Evolutionary conservation across 2,113 vertebrate genomes (phyloP).

Genomic region (Ailuropoda melanoleuca): DNA sequence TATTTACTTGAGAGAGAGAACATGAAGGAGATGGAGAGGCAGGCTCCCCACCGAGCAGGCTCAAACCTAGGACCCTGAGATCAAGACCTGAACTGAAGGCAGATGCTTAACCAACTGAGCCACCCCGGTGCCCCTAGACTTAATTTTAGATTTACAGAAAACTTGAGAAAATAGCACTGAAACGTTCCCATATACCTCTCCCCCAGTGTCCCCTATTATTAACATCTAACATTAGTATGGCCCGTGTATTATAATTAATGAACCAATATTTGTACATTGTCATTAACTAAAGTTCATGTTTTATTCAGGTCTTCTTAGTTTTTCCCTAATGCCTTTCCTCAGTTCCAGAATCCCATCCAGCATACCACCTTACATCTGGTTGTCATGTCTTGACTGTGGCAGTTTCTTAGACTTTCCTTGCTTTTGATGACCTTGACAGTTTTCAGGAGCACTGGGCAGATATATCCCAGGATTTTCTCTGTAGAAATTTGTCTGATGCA

Average conservation of each 20-base stretch:
- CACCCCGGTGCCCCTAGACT: not conserved
- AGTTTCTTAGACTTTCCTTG: not conserved
- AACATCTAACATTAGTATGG: not conserved
- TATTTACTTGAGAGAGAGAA: not conserved
- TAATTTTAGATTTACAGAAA: conserved; percentile 37
- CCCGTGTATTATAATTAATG: not conserved
- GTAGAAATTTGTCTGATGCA: not conserved
- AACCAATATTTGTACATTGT: not conserved
- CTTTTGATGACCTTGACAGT: not conserved
- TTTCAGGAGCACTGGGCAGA: not conserved
- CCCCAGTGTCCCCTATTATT: not conserved
- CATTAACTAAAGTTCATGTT: not conserved
- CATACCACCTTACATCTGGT: not conserved
- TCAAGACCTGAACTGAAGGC: not conserved
- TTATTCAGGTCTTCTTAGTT: not conserved
- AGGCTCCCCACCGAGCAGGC: not conserved
- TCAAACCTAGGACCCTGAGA: not conserved
- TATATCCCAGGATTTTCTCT: not conserved
- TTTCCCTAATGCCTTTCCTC: not conserved
- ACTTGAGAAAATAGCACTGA: not conserved
- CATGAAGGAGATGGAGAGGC: not conserved
- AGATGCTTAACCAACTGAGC: not conserved
- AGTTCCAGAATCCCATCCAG: not conserved
- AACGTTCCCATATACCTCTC: not conserved
- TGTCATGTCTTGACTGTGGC: not conserved